Evolutionary conservation across 2,888 invertebrate genomes (phyloP).

Genomic region (Epinotia brunnichana): DNA sequence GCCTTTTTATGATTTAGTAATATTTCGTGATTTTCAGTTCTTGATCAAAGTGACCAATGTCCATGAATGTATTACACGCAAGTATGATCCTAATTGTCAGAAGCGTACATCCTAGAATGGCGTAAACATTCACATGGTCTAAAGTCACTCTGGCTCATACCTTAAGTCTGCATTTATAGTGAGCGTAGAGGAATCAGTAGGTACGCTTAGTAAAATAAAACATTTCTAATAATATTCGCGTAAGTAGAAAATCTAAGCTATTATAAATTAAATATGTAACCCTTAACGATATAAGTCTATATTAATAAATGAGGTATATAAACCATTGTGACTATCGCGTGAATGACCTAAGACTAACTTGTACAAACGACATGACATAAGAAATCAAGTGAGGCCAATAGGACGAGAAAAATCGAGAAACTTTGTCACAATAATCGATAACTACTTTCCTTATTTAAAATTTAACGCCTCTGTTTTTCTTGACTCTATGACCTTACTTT

Average conservation of each 20-base stretch:
- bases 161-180: background rate
- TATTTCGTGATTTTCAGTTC: background rate
- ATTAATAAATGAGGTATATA: constrained; percentile 81
- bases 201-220: constrained; percentile 7
- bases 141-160: background rate
- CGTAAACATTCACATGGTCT: background rate
- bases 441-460: background rate
- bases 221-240: constrained; percentile 29
- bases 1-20: too few relatives aligned
- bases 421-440: constrained; percentile 2
- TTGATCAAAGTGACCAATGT: background rate
- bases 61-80: background rate
- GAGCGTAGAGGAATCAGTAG: background rate
- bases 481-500: background rate
- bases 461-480: background rate
- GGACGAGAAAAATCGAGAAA: constrained; percentile 6
- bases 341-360: constrained; percentile 44
- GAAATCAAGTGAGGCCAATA: constrained; percentile 4
- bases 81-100: background rate
- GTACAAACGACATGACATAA: constrained; percentile 54
- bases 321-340: constrained; percentile 77
- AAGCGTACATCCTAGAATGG: background rate
- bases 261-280: constrained; percentile 71
- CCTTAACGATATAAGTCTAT: constrained; percentile 69
- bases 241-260: constrained; percentile 57